Evolutionary conservation across 1,140 invertebrate genomes (phyloP).

Genomic region (Hyposmocoma kahamanoa): DNA sequence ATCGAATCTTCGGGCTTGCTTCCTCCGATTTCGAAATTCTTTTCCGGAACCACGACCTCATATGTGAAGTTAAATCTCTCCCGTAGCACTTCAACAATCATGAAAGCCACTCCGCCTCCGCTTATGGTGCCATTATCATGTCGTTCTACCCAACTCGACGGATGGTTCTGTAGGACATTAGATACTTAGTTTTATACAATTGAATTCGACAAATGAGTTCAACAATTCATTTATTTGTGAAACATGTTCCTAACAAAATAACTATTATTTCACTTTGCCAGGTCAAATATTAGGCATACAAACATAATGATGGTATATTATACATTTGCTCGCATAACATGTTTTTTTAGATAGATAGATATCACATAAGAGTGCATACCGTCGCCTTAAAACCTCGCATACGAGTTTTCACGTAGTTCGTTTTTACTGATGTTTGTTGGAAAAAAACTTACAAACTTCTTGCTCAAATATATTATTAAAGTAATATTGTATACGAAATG

Average conservation of each 20-base stretch:
- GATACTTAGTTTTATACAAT: not conserved
- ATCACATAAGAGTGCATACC: too few species aligned
- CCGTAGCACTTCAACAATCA: constrained; percentile 80
- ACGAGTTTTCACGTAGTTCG: too few species aligned
- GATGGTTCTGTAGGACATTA: constrained; percentile 73
- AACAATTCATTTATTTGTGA: not conserved
- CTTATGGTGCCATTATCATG: constrained; percentile 73
- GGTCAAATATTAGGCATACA: not conserved
- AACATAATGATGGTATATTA: not conserved
- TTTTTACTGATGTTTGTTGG: too few species aligned
- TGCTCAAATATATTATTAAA: too few species aligned
- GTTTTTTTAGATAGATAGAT: not conserved
- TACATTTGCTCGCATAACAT: not conserved
- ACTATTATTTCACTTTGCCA: not conserved
- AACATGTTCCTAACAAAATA: not conserved
- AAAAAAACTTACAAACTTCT: too few species aligned
- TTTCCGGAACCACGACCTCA: constrained; percentile 76
- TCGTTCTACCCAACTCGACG: constrained; percentile 73
- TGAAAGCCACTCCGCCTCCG: constrained; percentile 82
- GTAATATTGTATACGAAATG: too few species aligned
- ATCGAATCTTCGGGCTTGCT: constrained; percentile 70
- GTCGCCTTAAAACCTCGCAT: too few species aligned
- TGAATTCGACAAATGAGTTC: not conserved
- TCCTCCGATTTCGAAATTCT: constrained; percentile 73
- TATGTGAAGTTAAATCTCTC: constrained; percentile 83